phyloP scores from a whole-genome alignment of 2,888 invertebrate genomes.

The Lamellibrachia columna region DNA sequence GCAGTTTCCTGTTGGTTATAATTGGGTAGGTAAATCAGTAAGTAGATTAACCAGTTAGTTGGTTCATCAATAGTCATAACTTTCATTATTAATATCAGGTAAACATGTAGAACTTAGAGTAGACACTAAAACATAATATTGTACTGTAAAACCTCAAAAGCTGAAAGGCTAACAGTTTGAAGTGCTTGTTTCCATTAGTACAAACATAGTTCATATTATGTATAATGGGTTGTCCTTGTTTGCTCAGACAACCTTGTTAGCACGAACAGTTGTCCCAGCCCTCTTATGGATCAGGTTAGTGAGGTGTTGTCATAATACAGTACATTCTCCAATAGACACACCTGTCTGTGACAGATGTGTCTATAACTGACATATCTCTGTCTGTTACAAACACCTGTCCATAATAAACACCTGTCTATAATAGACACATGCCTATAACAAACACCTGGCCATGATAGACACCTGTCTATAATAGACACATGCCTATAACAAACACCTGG shows the following conservation, averaged over 20 bases:
- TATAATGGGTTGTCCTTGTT: background rate
- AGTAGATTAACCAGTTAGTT: background rate
- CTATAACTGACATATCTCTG: background rate
- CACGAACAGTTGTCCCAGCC: background rate
- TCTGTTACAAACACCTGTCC: background rate
- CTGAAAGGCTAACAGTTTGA: background rate
- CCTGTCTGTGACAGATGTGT: too few species aligned
- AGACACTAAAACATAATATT: background rate
- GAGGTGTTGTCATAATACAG: too few species aligned
- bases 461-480: too few species aligned
- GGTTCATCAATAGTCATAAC: background rate
- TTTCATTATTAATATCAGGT: background rate
- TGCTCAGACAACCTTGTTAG: background rate
- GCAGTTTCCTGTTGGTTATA: background rate
- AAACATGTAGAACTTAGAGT: background rate
- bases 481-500: too few species aligned
- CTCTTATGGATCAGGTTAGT: background rate
- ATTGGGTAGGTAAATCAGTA: background rate
- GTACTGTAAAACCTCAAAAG: background rate
- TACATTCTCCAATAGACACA: too few species aligned
- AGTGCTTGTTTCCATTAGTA: background rate
- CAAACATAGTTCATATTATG: background rate
- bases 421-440: background rate
- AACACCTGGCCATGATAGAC: background rate
- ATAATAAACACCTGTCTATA: background rate